These are phyloP conservation scores for Pteropus rufus DNA, from an alignment of 2,797 vertebrate genomes.

Conservation along the genomic window DNA sequence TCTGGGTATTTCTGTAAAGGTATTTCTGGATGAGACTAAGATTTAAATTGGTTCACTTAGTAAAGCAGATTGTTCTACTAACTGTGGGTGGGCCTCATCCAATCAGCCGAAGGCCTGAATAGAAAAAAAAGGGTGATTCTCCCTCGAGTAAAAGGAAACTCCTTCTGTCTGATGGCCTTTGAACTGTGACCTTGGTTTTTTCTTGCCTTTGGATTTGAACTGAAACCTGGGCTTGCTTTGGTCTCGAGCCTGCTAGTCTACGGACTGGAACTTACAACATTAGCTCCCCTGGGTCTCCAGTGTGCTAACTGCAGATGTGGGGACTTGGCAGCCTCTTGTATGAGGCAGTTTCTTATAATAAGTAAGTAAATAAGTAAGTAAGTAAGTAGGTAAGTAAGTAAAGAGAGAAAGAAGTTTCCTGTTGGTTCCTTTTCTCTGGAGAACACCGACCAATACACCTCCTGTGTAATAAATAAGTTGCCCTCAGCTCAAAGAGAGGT, in stretches of 20 bases:
- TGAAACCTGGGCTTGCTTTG: not conserved
- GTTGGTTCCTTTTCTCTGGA: not conserved
- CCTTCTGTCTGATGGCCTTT: not conserved
- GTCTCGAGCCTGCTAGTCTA: not conserved
- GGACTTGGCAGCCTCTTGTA: too few species aligned
- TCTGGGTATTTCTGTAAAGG: not conserved
- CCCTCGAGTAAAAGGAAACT: not conserved
- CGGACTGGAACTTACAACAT: not conserved
- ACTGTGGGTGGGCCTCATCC: not conserved
- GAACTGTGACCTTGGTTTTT: not conserved
- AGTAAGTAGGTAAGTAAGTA: not conserved
- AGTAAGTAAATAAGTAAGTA: too few species aligned
- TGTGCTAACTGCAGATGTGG: not conserved
- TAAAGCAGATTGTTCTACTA: not conserved
- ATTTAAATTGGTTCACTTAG: not conserved
- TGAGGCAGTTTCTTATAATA: not conserved
- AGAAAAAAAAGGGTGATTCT: not conserved
- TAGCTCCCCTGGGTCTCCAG: not conserved
- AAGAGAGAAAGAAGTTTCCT: not conserved
- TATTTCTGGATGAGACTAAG: not conserved
- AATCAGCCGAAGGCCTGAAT: not conserved
- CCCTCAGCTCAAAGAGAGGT: not conserved
- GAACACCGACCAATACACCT: not conserved
- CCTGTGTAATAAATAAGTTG: not conserved
- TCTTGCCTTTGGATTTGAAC: not conserved